A percentile compares a stretch with the other conserved stretches of the same genome.
Conservation (phyloP, 2,888 invertebrate species). For the Operophtera brumata region DNA sequence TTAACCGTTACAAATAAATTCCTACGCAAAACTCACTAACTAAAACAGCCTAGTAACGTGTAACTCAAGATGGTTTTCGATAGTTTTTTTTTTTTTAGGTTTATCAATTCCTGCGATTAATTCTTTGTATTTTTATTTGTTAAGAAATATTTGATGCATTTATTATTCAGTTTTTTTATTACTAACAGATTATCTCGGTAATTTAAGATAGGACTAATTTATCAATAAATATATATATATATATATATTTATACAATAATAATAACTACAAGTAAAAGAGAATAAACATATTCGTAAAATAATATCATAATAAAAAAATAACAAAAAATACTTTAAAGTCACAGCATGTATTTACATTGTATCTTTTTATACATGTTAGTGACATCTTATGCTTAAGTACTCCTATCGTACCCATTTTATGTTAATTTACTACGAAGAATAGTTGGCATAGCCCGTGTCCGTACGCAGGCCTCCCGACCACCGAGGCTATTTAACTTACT, state of each 20-base stretch:
- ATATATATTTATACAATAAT: conserved; percentile 50
- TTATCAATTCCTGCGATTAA: conserved; percentile 70
- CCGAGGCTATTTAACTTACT: neutral
- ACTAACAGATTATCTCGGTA: conserved; percentile 58
- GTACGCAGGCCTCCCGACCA: conserved; percentile 24
- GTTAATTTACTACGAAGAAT: conserved; percentile 53
- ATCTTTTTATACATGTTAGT: conserved; percentile 47
- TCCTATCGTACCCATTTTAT: conserved; percentile 65
- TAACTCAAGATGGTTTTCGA: conserved; percentile 1
- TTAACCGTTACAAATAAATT: conserved; percentile 55
- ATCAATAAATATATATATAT: conserved; percentile 44
- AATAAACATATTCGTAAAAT: conserved; percentile 64
- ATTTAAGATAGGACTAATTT: conserved; percentile 68
- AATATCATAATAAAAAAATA: conserved; percentile 49
- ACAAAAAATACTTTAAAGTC: conserved; percentile 69
- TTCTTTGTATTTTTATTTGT: conserved; percentile 37
- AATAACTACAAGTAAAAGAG: conserved; percentile 56
- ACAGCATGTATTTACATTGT: conserved; percentile 63
- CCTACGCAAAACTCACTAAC: conserved; percentile 29
- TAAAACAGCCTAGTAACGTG: conserved; percentile 5
- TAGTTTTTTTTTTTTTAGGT: conserved; percentile 34
- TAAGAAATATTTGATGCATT: conserved; percentile 37
- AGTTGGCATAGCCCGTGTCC: conserved; percentile 56
- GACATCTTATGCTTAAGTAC: conserved; percentile 50
- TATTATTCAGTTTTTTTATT: conserved; percentile 43